phyloP scores from a whole-genome alignment of 2,797 vertebrate species.

The Falco novaeseelandiae region DNA sequence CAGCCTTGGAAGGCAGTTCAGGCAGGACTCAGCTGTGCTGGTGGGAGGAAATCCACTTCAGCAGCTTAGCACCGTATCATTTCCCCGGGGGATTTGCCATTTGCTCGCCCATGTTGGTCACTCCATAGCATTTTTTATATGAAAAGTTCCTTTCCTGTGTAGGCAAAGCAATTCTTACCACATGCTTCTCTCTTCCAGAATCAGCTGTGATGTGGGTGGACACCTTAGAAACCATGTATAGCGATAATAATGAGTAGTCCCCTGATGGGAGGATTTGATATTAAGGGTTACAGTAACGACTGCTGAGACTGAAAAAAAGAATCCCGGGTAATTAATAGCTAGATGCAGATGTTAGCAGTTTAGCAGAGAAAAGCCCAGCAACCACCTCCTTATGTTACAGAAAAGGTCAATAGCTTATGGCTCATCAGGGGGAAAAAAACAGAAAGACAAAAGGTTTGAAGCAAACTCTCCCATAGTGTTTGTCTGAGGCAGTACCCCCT shows the following conservation, averaged over 20 bases:
- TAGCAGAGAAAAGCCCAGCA: constrained; percentile 20
- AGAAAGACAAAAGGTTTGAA: not conserved
- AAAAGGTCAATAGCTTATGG: constrained; percentile 29
- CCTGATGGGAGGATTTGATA: constrained; percentile 41
- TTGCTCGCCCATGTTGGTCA: not conserved
- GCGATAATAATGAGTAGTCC: not conserved
- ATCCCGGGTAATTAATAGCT: constrained; percentile 33
- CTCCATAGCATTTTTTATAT: not conserved
- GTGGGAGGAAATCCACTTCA: constrained; percentile 45
- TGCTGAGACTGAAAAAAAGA: not conserved
- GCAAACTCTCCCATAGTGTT: not conserved
- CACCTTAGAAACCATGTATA: constrained; percentile 36
- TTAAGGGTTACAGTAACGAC: constrained; percentile 29
- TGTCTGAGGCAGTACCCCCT: not conserved
- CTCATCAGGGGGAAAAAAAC: not conserved
- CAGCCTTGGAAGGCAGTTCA: not conserved
- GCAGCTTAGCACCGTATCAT: not conserved
- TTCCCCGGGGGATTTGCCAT: not conserved
- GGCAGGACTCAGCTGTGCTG: not conserved
- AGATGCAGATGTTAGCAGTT: not conserved
- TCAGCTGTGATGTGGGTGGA: constrained; percentile 50
- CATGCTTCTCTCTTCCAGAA: not conserved
- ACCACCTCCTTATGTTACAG: not conserved
- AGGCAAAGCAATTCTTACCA: constrained; percentile 39
- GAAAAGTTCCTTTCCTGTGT: constrained; percentile 14